phyloP scores from a whole-genome alignment of 2,888 invertebrate species.

The Dynastes hyllus region DNA sequence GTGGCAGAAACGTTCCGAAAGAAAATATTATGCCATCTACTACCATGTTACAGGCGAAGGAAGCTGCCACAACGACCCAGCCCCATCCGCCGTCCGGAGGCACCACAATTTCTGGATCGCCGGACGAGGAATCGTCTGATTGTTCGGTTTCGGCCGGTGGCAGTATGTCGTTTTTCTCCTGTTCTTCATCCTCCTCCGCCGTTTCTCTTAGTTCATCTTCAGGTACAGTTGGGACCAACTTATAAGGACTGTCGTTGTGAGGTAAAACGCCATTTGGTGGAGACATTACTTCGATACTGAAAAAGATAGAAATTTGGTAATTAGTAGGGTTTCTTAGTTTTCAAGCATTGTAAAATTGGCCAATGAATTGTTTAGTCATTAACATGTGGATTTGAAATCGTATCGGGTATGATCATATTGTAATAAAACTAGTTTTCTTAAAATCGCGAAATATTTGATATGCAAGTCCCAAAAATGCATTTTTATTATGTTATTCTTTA shows the following conservation, averaged over 20 bases:
- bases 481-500: too few species aligned
- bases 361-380: too few species aligned
- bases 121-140: slow-evolving; percentile 52
- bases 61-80: slow-evolving; percentile 90
- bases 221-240: slow-evolving; percentile 58
- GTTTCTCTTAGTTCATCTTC: slow-evolving; percentile 51
- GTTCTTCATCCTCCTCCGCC: slow-evolving; percentile 44
- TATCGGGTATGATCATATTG: too few species aligned
- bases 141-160: slow-evolving; percentile 48
- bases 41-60: slow-evolving; percentile 92
- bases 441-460: too few species aligned
- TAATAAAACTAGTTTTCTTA: too few species aligned
- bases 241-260: slow-evolving; percentile 59
- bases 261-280: slow-evolving; percentile 63
- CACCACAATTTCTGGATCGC: slow-evolving; percentile 73
- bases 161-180: slow-evolving; percentile 47
- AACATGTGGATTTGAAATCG: too few species aligned
- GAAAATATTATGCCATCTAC: slow-evolving; percentile 95
- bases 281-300: slow-evolving; percentile 52
- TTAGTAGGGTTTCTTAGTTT: background rate
- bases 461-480: too few species aligned
- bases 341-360: too few species aligned
- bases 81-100: slow-evolving; percentile 97
- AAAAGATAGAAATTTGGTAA: background rate
- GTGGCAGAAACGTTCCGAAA: slow-evolving; percentile 81